phyloP scores from a whole-genome alignment of 2,888 invertebrate genomes.

The Pollenia amentaria region DNA sequence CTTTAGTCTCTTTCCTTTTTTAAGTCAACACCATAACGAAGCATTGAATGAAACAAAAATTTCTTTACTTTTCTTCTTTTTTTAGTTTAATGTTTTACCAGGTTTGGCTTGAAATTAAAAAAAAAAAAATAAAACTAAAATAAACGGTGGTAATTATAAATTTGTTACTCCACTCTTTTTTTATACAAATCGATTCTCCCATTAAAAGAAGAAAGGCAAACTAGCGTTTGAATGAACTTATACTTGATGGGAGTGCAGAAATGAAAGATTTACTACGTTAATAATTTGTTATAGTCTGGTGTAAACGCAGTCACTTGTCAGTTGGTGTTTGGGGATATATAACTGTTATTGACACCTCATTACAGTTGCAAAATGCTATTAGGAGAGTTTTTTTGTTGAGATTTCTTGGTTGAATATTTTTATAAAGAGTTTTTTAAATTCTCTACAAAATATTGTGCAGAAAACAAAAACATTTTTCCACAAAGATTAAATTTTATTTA shows the following conservation, averaged over 20 bases:
- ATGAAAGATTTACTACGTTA: not conserved
- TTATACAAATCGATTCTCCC: no score
- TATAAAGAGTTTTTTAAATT: no score
- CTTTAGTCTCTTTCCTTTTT: not conserved
- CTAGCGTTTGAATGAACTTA: not conserved
- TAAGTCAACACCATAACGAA: not conserved
- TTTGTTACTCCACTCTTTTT: not conserved
- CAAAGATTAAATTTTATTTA: no score
- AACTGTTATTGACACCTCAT: slow-evolving; percentile 6
- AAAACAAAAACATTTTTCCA: no score
- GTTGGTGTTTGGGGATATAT: slow-evolving; percentile 12
- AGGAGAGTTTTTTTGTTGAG: not conserved
- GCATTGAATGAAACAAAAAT: slow-evolving; percentile 35
- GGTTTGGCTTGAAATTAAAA: not conserved
- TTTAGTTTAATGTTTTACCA: not conserved
- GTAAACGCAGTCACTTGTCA: slow-evolving; percentile 34
- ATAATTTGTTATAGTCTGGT: slow-evolving; percentile 10
- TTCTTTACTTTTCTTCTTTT: not conserved
- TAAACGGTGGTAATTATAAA: slow-evolving; percentile 11
- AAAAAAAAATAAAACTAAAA: slow-evolving; percentile 20
- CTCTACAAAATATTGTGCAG: no score
- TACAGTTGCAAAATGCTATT: not conserved
- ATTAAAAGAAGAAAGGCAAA: not conserved
- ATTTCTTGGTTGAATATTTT: no score
- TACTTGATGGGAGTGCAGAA: not conserved